phyloP scores from a whole-genome alignment of 2,797 vertebrate genomes.

The Lepidocolaptes lacrymiger region DNA sequence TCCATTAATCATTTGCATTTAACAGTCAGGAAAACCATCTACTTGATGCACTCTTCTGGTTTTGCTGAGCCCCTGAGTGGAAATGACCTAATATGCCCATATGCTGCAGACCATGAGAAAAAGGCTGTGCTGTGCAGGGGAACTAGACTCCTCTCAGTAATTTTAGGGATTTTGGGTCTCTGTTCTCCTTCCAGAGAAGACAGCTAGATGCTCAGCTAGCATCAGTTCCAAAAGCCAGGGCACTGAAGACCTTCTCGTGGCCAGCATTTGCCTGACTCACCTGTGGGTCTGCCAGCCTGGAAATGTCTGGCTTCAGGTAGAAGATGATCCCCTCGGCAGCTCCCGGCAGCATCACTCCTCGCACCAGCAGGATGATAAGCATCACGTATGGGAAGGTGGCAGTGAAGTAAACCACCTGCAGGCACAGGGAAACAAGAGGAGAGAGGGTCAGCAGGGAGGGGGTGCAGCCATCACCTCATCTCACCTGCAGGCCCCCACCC shows the following conservation, averaged over 20 bases:
- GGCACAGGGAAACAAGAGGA: neutral
- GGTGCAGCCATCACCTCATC: neutral
- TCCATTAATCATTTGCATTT: slow-evolving; percentile 31
- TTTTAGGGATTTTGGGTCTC: neutral
- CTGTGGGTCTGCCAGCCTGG: slow-evolving; percentile 73
- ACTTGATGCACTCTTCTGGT: neutral
- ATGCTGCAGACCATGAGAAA: neutral
- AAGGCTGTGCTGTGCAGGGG: neutral
- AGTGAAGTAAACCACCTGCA: slow-evolving; percentile 92
- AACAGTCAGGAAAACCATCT: slow-evolving; percentile 11
- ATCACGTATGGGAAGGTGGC: slow-evolving; percentile 91
- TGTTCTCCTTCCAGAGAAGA: neutral
- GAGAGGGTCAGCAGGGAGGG: neutral
- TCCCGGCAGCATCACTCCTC: slow-evolving; percentile 88
- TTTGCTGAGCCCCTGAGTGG: neutral
- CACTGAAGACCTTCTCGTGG: fast-evolving
- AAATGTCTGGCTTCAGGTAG: slow-evolving; percentile 84
- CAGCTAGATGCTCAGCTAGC: neutral
- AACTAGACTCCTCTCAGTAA: neutral
- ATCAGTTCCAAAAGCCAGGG: neutral
- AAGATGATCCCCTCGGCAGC: slow-evolving; percentile 84
- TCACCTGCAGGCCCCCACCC: neutral
- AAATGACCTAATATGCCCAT: neutral
- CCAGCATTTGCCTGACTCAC: slow-evolving; percentile 72
- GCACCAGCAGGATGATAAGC: slow-evolving; percentile 87